Evolutionary conservation across 1,140 invertebrate species (phyloP), one percentile per base, ranked within the genome.

Genomic region (Musca vetustissima): DNA sequence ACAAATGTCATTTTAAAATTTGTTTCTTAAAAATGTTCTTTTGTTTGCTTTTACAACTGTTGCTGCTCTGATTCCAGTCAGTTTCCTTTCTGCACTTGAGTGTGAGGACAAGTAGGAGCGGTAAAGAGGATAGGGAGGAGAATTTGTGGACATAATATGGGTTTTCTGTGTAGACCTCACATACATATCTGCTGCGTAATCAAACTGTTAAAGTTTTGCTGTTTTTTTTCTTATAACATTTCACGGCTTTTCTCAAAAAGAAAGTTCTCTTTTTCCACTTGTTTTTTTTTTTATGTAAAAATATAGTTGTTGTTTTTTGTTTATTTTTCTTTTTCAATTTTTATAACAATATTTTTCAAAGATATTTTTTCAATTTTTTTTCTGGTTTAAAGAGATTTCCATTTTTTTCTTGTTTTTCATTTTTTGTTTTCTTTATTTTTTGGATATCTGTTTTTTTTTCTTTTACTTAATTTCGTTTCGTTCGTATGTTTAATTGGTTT

Each of bases 301-400:
- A 66, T 66, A 66, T 66, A 66, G 43, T 66, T n/a, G n/a, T n/a
- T n/a, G n/a, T n/a, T 66, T 66, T 52, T 19, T 15, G 43, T 28
- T 61, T 25, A 24, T 61, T 61, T 61, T 25, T 61, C 3, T 24
- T 61, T 61, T 61, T 28, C 7, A 22, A 17, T 66, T 66, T 66
- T 65, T 65, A 52, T 65, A 65, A 65, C 43, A 65, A 65, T 66
- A 15, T 66, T 66, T 64, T 64, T 49, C 22, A 15, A 15, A 7
- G 32, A 24, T 64, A 47, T 65, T 48, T 65, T 43, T 49, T 49
- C 17, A 6, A 52, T 15, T 66, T 66, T 66, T 66, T 66, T 50
- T 25, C n/a, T 61, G 17, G 17, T 17, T 28, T 50, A 17, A 32
- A 66, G 64, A 66, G 64, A 66, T 66, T 66, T 17, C 47, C 24